Evolutionary conservation across 2,888 invertebrate species (phyloP).

Genomic region (Plagodis pulveraria): DNA sequence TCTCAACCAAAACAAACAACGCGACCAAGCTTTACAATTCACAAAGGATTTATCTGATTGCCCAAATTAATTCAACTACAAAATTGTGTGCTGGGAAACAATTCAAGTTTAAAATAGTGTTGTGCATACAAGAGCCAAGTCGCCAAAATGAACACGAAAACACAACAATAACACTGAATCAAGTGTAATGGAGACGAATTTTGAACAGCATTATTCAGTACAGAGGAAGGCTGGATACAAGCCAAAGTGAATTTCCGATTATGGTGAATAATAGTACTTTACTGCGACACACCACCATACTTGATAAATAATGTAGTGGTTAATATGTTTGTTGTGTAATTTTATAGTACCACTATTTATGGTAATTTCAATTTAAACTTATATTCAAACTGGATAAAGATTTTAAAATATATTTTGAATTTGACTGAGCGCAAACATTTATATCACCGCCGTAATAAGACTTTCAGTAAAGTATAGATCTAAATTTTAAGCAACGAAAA

Average conservation of each 20-base stretch:
- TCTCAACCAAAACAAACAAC: conserved; percentile 1
- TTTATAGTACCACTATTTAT: no score
- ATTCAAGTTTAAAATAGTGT: conserved; percentile 33
- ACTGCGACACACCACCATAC: conserved; percentile 36
- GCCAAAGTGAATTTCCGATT: conserved; percentile 73
- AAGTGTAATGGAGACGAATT: conserved; percentile 51
- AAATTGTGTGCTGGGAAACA: conserved; percentile 21
- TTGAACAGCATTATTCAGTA: conserved; percentile 41
- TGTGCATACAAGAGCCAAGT: conserved; percentile 29
- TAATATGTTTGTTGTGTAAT: conserved; percentile 22
- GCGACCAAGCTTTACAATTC: neutral
- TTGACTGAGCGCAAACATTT: no score
- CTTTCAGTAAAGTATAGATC: no score
- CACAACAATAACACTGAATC: conserved; percentile 50
- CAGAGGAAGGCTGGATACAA: conserved; percentile 58
- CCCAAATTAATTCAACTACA: conserved; percentile 24
- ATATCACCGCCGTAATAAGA: no score
- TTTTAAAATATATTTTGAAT: no score
- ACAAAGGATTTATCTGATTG: conserved; percentile 15
- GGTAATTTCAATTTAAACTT: no score
- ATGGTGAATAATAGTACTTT: conserved; percentile 58
- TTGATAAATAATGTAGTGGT: conserved; percentile 43
- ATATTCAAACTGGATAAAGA: no score
- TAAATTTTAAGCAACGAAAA: no score
- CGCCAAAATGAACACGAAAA: conserved; percentile 33